Percentiles rank a stretch among this genome's conserved stretches.
Conservation (phyloP, 2,888 invertebrate genomes). For the Drosophila greeni region DNA sequence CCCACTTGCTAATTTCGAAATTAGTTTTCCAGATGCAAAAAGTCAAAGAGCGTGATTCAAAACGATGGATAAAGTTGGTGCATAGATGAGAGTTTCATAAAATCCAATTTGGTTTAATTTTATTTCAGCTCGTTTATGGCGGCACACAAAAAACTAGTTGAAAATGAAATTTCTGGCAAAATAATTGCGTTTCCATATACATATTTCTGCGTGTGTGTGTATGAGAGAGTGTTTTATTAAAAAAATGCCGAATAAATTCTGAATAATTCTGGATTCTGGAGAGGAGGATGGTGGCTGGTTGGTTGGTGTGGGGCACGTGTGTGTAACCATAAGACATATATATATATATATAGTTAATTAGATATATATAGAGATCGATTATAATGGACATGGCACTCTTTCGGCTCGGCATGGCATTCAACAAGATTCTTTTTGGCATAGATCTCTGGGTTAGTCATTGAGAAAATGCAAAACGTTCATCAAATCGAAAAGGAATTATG, state of each 20-base stretch:
- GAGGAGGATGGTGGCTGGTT: slow-evolving; percentile 23
- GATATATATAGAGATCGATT: slow-evolving; percentile 45
- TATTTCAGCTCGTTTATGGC: slow-evolving; percentile 11
- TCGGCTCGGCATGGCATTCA: slow-evolving; percentile 33
- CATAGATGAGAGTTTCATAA: slow-evolving; percentile 35
- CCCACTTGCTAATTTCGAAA: slow-evolving; percentile 43
- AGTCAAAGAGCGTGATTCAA: slow-evolving; percentile 47
- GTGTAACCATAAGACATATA: slow-evolving; percentile 79
- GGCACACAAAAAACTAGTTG: slow-evolving; percentile 31
- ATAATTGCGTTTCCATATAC: slow-evolving; percentile 21
- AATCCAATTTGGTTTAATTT: slow-evolving; percentile 43
- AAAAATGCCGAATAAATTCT: slow-evolving; percentile 34
- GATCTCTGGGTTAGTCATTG: slow-evolving; percentile 48
- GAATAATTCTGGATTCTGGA: slow-evolving; percentile 3
- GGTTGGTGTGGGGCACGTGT: slow-evolving; percentile 63
- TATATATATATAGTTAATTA: slow-evolving; percentile 43
- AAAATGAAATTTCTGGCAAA: slow-evolving; percentile 37
- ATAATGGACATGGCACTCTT: slow-evolving; percentile 37
- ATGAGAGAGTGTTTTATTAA: slow-evolving; percentile 13
- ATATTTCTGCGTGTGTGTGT: background rate
- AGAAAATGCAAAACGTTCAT: slow-evolving; percentile 67
- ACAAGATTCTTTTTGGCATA: slow-evolving; percentile 26
- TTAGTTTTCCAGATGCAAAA: slow-evolving; percentile 40
- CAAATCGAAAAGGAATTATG: slow-evolving; percentile 42
- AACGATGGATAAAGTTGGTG: slow-evolving; percentile 50